Base-by-base conservation (phyloP, 2,113 vertebrate species). In the Corynorhinus townsendii region DNA sequence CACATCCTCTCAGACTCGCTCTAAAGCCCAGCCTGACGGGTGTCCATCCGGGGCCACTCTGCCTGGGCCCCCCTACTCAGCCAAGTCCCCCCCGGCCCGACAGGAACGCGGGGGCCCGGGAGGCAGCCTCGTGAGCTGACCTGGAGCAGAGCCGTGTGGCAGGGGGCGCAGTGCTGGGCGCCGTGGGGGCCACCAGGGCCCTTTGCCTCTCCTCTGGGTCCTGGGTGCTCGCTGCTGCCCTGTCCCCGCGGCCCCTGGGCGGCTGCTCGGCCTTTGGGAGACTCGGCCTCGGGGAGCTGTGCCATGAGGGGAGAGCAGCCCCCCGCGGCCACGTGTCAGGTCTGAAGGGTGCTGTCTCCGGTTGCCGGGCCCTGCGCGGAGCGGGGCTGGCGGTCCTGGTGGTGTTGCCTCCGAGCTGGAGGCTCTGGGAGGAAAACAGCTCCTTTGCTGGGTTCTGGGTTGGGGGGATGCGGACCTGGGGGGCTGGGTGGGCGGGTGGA, bases 41-140 rank as follows among this genome's bases (percentile, higher is more conserved):
- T 38, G 73, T 54, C 80, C 3, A 2, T 62, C 81, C 0, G 0
- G 0, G 56, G 49, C 91, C 7, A 22, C 64, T 45, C 45, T 12
- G 86, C 59, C 90, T 95, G 93, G 91, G 88, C 95, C 5, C 52
- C 72, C 47, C 87, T 9, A 80, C 81, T n/a, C n/a, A 30, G 26
- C 62, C 14, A 72, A 40, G 87, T n/a, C 59, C 22, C 2, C 2
- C 77, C 92, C 52, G 94, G 92, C 94, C 72, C 22, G 81, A 3
- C 2, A 28, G 35, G 84, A 77, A 66, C 40, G 59, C 52, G 2
- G 33, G 43, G 87, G 66, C 68, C 52, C 83, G 40, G 90, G 1
- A 76, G 17, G 35, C 26, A 64, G 89, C 40, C 64, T 54, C 10
- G 15, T n/a, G 45, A 64, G 66, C 77, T 6, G 62, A 73, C 45